A percentile compares a stretch with the other conserved stretches of the same genome.
Conservation (phyloP, 2,113 vertebrate genomes). For the Myotis davidii region DNA sequence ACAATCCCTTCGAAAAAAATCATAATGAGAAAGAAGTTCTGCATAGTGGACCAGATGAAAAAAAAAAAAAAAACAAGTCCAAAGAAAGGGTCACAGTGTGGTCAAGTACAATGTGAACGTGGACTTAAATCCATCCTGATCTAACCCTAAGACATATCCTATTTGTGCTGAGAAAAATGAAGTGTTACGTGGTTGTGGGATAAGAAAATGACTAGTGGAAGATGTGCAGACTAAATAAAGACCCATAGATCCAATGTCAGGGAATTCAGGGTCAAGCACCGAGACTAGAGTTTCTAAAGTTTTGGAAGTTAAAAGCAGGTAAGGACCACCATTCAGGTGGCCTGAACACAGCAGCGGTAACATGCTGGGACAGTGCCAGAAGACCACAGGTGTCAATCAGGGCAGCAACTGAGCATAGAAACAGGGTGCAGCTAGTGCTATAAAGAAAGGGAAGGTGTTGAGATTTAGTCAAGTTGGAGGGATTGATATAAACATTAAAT, state of each 20-base stretch:
- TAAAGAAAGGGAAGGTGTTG: neutral
- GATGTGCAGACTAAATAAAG: neutral
- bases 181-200: neutral
- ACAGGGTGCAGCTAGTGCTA: rapidly evolving
- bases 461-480: neutral
- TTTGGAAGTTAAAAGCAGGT: neutral
- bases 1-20: neutral
- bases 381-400: neutral
- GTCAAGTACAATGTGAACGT: neutral
- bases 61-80: neutral
- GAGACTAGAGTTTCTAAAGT: neutral
- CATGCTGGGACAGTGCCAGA: neutral
- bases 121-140: neutral
- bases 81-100: neutral
- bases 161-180: neutral
- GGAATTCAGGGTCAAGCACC: neutral
- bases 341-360: neutral
- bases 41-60: neutral
- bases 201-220: neutral
- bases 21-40: neutral
- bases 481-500: neutral
- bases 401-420: neutral
- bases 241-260: neutral
- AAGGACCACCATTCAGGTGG: neutral
- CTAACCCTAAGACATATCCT: neutral